A percentile compares a stretch with the other conserved stretches of the same genome.
phyloP scores from a whole-genome alignment of 2,888 invertebrate genomes.

The Caenorhabditis drosophilae region DNA sequence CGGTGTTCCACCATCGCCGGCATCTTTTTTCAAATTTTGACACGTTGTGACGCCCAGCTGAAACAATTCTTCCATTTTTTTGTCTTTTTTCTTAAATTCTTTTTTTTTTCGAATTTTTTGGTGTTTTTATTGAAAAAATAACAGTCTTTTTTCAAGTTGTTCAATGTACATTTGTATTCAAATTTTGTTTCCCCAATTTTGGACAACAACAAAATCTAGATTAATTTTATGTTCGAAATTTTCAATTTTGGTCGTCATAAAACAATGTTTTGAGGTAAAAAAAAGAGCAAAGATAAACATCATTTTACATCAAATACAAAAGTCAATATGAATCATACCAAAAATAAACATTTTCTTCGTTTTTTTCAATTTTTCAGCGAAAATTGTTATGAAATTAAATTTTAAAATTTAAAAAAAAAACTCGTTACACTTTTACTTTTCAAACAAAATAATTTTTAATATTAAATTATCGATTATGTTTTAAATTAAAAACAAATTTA shows the following conservation, averaged over 20 bases:
- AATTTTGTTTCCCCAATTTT: background rate
- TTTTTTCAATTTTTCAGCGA: background rate
- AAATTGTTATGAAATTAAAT: background rate
- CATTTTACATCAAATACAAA: background rate
- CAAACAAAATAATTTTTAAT: no score
- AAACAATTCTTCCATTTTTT: background rate
- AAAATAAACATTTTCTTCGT: no score
- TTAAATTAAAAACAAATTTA: no score
- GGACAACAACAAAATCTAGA: background rate
- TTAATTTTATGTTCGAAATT: background rate
- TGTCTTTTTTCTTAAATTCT: background rate
- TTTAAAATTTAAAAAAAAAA: conserved; percentile 1
- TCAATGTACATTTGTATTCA: background rate
- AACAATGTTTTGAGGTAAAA: background rate
- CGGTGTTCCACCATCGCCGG: conserved; percentile 5
- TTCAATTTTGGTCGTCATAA: background rate
- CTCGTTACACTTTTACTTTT: no score
- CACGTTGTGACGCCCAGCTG: conserved; percentile 34
- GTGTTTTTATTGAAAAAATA: background rate
- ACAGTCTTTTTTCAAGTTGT: background rate
- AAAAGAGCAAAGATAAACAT: background rate
- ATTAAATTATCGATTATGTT: no score
- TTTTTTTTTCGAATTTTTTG: no score
- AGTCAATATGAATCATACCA: background rate
- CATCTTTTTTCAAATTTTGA: conserved; percentile 21